Conservation (phyloP, 2,113 vertebrate genomes). For the Pedetes capensis region DNA sequence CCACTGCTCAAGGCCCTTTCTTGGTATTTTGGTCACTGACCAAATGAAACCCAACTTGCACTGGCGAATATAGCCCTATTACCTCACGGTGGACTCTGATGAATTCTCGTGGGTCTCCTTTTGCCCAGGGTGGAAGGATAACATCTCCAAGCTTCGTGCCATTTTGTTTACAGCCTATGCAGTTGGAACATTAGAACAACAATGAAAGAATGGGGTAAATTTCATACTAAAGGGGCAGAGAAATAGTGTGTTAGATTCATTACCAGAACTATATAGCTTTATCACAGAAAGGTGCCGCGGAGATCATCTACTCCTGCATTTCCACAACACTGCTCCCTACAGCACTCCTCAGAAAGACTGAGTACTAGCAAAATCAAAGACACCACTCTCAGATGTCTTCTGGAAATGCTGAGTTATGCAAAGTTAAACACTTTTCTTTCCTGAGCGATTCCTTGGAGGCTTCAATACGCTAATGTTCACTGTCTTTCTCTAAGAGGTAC, state of each 20-base stretch:
- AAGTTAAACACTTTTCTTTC: neutral
- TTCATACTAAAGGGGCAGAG: neutral
- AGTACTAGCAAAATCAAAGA: neutral
- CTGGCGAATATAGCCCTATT: neutral
- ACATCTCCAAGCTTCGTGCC: conserved; percentile 96
- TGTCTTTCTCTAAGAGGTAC: neutral
- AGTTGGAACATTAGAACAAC: neutral
- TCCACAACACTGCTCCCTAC: neutral
- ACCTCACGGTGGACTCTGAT: conserved; percentile 98
- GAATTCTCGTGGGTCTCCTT: conserved; percentile 98
- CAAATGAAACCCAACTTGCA: neutral
- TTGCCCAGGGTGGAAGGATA: conserved; percentile 97
- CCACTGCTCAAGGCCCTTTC: neutral
- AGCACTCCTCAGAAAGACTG: neutral
- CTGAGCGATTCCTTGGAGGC: neutral
- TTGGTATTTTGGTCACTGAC: too few relatives aligned
- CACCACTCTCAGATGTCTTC: neutral
- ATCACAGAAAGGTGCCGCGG: neutral
- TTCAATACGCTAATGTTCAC: neutral
- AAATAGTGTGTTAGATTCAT: neutral
- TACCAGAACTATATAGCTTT: neutral
- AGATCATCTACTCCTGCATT: neutral
- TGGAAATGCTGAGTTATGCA: neutral
- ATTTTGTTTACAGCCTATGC: conserved; percentile 95
- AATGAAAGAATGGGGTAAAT: neutral